phyloP scores from a whole-genome alignment of 2,113 vertebrate species.

The Ariopsis seemanni region DNA sequence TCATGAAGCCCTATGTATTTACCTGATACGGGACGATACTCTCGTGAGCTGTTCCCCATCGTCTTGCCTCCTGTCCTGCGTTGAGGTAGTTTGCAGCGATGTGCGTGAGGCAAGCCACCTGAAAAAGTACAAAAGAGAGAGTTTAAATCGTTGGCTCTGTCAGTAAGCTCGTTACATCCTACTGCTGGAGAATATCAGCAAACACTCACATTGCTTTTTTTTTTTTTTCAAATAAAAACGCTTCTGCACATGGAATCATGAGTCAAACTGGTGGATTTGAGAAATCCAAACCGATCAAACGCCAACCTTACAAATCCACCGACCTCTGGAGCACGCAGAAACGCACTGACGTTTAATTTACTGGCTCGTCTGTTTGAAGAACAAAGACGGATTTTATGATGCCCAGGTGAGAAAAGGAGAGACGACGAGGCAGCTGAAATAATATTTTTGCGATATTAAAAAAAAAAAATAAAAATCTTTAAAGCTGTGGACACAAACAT shows the following conservation, averaged over 20 bases:
- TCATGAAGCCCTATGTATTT: background rate
- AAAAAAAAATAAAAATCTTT: background rate
- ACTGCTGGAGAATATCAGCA: background rate
- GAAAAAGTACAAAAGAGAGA: conserved; percentile 12
- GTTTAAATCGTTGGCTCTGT: conserved; percentile 19
- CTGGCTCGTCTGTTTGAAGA: conserved; percentile 9
- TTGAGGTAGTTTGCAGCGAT: conserved; percentile 85
- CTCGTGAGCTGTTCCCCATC: conserved; percentile 85
- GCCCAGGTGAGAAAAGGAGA: conserved; percentile 41
- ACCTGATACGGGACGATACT: conserved; percentile 89
- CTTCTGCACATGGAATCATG: background rate
- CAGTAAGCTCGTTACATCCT: conserved; percentile 28
- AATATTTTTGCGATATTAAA: conserved; percentile 43
- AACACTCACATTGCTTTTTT: background rate
- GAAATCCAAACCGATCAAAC: conserved; percentile 17
- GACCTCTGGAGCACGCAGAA: background rate
- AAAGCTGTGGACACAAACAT: conserved; percentile 27
- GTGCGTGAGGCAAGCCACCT: conserved; percentile 86
- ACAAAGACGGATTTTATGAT: conserved; percentile 38
- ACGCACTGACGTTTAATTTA: conserved; percentile 7
- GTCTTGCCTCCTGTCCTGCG: conserved; percentile 72
- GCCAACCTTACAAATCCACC: background rate
- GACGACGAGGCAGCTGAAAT: conserved; percentile 40
- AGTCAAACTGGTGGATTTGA: background rate
- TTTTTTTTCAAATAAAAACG: background rate